Conservation (phyloP, 2,888 invertebrate species). For the Xanthia togata region DNA sequence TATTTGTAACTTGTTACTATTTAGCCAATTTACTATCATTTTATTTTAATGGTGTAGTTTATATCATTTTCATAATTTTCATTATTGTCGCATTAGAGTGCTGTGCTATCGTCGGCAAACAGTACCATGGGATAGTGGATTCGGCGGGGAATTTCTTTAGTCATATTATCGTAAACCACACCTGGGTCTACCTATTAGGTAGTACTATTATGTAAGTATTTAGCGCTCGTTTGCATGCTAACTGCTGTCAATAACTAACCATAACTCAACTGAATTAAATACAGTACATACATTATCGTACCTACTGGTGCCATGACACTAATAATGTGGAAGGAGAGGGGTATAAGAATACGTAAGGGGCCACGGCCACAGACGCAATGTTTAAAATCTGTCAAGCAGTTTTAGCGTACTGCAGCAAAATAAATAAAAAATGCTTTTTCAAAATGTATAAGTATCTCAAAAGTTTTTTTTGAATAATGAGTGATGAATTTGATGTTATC, state of each 20-base stretch:
- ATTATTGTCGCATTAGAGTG: too few species aligned
- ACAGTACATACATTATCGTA: neutral
- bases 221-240: neutral
- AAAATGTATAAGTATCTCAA: neutral
- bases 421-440: conserved; percentile 4
- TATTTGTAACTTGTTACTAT: too few species aligned
- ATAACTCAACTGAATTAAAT: neutral
- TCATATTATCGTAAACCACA: neutral
- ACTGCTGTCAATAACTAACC: neutral
- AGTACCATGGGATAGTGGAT: too few species aligned
- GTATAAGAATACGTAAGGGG: neutral
- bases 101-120: too few species aligned
- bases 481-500: conserved; percentile 25
- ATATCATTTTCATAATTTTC: too few species aligned
- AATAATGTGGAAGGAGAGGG: neutral
- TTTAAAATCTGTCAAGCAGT: neutral
- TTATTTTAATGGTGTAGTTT: too few species aligned
- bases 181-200: too few species aligned
- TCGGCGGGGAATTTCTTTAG: too few species aligned
- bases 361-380: neutral
- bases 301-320: neutral
- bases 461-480: neutral
- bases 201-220: neutral
- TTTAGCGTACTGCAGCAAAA: neutral
- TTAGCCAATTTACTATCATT: too few species aligned